Base-by-base conservation (phyloP, 1,140 invertebrate genomes). In the Berghia stephanieae region DNA sequence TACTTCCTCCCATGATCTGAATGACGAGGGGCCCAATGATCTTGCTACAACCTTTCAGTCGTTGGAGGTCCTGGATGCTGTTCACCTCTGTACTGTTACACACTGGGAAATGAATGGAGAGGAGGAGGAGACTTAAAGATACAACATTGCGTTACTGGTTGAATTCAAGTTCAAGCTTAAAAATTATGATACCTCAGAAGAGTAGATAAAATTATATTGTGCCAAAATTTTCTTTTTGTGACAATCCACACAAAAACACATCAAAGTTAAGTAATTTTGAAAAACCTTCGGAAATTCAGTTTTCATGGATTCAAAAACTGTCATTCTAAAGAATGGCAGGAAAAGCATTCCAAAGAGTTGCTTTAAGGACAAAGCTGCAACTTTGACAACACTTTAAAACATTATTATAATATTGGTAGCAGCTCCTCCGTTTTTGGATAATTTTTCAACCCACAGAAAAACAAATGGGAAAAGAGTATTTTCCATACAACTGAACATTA, bases 11-110 rank as follows among this genome's bases (percentile, higher is more conserved):
- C 77, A 81, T 80, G 16, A 83, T 80, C 52, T 94, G 93, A 77
- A 99, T 98, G 83, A 94, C 94, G 0, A 98, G 90, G 63, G 92
- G 92, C 1, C 95, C 94, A 5, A 91, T 92, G 46, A 96, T 95
- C 80, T 93, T 92, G 0, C 96, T 98, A 87, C 97, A 99, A 1
- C 95, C 96, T 75, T 92, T 92, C 24, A 95, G 91, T 71, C 91
- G 92, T 86, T 95, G 92, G 0, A 94, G 94, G 1, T 93, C 90
- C 10, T 92, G 91, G 75, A 96, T 92, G 78, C 93, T 96, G 83
- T 96, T 93, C 3, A 97, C 93, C 77, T 90, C 92, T 2, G 87
- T 90, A 3, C 93, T 93, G 4, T 80, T 34, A 85, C 96, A 98
- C 75, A 92, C 92, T 86, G 78, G n/a, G 83, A 86, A 70, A n/a